Base-by-base conservation (phyloP, 2,888 invertebrate species). In the Phania funesta region DNA sequence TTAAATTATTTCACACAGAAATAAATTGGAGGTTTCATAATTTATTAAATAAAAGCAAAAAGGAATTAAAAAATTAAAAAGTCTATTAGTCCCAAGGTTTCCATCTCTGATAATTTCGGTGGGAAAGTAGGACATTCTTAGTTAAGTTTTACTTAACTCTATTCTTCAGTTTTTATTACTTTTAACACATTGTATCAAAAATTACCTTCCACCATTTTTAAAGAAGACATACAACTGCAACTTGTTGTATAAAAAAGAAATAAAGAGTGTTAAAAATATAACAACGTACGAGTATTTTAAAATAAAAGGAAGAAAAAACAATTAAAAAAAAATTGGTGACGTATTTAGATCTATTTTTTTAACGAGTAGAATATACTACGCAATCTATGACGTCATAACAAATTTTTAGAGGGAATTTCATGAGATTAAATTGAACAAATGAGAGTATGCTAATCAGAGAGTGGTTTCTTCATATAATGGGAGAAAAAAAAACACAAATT, bases 191-290 rank as follows among this genome's bases (percentile, higher is more conserved):
- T 52, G 20, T 50, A 52, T 9, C 32, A 44, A 3, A 74, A 64
- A 8, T 11, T n/a, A 41, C 13, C 11, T n/a, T n/a, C 38, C 22
- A 32, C 38, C 18, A 58, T 7, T 8, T n/a, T 56, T 11, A 22
- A 60, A 50, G 78, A 78, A 78, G 54, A 78, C 74, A 70, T 77
- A 82, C 78, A 82, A 82, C 82, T 82, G 82, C 82, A 78, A 82
- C 82, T 82, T 82, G 82, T 82, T 82, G 82, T 68, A 20, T 67
- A 35, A 74, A 68, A 68, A 41, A 60, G 70, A 56, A 29, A 16
- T 20, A 60, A 38, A 24, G 16, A 20, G 0, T 18, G 3, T 22
- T 26, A 8, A 67, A 41, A 62, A 41, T 29, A 8, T 26, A 38
- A 18, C 29, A 29, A 9, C n/a, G n/a, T n/a, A n/a, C n/a, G n/a